Base-by-base conservation (phyloP, 2,888 invertebrate genomes). In the Leucophenga maculata region DNA sequence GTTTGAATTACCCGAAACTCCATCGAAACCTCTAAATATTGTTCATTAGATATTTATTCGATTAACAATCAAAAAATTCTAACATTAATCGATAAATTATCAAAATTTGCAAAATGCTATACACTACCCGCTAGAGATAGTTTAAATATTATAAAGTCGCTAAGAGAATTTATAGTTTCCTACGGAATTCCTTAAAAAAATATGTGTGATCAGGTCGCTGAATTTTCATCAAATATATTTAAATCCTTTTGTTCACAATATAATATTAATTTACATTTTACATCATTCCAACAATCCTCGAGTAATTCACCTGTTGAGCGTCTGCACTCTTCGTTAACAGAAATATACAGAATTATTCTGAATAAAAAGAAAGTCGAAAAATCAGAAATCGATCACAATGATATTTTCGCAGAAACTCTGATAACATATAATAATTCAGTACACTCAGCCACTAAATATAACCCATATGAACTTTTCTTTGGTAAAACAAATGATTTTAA, bases 51-150 rank as follows among this genome's bases (percentile, higher is more conserved):
- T 48, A 59, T 70, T 0, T 74, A 69, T 20, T 26, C 54, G 1
- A 69, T 67, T 1, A 65, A 72, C 44, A 13, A 55, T 0, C 64
- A 62, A 48, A 31, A 62, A 3, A 66, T 69, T 39, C 59, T 72
- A 26, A 70, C 68, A 50, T 69, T 74, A 26, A 64, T 71, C 31
- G 70, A 68, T 20, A 71, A 69, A 55, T 71, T 73, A 65, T 65
- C 64, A 18, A 73, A 62, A 60, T 71, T 73, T 62, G 59, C 71
- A 6, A 54, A 67, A 11, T 65, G 50, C 0, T 74, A 73, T 20
- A 66, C 67, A 9, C 3, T 71, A 66, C 0, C 50, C 20, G 55
- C 69, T 13, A 57, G 73, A 67, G 67, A 20, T 32, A 71, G 70
- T 20, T 46, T 69, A 6, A 50, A 20, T 22, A 20, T 70, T 0